phyloP scores from a whole-genome alignment of 2,797 vertebrate species.

The Jordanella pulchra region DNA sequence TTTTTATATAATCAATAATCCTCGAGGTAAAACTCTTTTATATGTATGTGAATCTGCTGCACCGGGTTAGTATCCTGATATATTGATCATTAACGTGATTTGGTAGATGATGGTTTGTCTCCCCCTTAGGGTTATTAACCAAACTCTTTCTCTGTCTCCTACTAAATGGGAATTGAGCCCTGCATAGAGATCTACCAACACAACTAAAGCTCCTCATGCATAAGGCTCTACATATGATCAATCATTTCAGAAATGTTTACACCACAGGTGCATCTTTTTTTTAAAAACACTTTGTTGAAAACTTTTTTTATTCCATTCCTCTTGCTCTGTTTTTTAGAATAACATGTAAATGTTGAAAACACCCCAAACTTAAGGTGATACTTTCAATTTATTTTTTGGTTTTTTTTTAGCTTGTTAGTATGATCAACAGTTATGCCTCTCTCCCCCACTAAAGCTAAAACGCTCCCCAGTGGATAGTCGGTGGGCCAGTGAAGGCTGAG shows the following conservation, averaged over 20 bases:
- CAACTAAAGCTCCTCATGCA: slow-evolving; percentile 7
- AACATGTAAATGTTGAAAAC: slow-evolving; percentile 12
- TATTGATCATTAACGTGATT: slow-evolving; percentile 20
- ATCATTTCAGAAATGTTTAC: background rate
- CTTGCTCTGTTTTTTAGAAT: background rate
- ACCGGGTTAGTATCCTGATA: slow-evolving; percentile 18
- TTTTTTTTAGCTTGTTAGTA: slow-evolving; percentile 65
- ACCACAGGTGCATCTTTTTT: slow-evolving; percentile 11
- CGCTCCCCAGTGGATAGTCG: slow-evolving; percentile 65
- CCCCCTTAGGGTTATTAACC: slow-evolving; percentile 74
- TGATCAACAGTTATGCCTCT: slow-evolving; percentile 70
- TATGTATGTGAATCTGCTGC: slow-evolving; percentile 10
- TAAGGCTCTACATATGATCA: slow-evolving; percentile 1
- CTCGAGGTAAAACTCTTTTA: background rate
- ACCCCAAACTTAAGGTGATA: slow-evolving; percentile 27
- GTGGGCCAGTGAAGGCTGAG: slow-evolving; percentile 74
- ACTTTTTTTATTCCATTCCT: background rate
- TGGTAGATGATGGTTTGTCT: slow-evolving; percentile 72
- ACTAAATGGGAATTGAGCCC: background rate
- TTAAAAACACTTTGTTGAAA: background rate
- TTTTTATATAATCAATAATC: background rate
- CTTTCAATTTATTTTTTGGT: background rate
- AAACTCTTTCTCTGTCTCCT: slow-evolving; percentile 53
- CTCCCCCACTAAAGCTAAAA: slow-evolving; percentile 70
- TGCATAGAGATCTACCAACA: background rate